Evolutionary conservation across 2,113 vertebrate genomes (phyloP).

Genomic region (Theristicus caerulescens): DNA sequence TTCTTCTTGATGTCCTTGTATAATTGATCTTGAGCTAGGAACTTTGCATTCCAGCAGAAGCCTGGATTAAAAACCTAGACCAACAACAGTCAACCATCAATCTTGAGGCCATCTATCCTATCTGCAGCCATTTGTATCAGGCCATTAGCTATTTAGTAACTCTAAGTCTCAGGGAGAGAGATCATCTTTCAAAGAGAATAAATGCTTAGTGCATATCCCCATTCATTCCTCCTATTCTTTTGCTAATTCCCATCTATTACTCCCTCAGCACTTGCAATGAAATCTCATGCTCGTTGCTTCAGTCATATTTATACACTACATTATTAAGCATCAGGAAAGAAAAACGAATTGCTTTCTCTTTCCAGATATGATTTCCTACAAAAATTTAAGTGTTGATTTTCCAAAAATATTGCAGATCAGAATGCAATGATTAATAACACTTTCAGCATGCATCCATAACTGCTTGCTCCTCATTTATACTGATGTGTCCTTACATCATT

Average conservation of each 20-base stretch:
- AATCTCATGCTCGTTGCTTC: background rate
- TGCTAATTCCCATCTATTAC: constrained; percentile 52
- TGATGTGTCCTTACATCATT: background rate
- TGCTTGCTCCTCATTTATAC: background rate
- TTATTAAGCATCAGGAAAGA: background rate
- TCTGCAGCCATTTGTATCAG: constrained; percentile 60
- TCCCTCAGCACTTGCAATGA: constrained; percentile 39
- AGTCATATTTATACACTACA: background rate
- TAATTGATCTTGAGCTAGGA: constrained; percentile 38
- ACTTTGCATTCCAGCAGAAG: constrained; percentile 48
- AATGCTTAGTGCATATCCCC: constrained; percentile 26
- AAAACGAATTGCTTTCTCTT: background rate
- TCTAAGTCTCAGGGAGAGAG: constrained; percentile 61
- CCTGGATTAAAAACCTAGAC: constrained; percentile 60
- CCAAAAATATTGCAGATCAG: background rate
- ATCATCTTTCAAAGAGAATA: constrained; percentile 73
- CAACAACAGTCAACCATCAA: constrained; percentile 60
- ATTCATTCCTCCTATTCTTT: constrained; percentile 55
- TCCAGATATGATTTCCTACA: background rate
- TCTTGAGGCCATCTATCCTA: constrained; percentile 52
- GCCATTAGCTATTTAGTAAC: constrained; percentile 66
- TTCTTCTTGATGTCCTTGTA: constrained; percentile 21
- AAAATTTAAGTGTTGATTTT: background rate
- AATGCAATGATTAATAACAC: background rate
- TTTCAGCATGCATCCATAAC: background rate